Percentiles rank a stretch among this genome's conserved stretches.
phyloP scores from a whole-genome alignment of 2,113 vertebrate species.

The Muscicapa adusta region DNA sequence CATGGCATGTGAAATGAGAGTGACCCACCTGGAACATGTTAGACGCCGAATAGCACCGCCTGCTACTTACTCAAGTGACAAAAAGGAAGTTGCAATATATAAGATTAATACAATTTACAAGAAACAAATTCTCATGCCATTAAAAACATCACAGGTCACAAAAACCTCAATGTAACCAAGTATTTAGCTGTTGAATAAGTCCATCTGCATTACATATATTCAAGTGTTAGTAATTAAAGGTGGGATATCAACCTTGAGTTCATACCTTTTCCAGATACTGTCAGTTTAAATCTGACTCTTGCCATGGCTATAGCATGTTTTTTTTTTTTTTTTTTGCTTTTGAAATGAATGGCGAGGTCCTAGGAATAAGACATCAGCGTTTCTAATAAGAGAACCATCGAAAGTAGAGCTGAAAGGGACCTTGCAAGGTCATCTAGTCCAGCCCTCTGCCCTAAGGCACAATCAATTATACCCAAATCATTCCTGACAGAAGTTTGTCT shows the following conservation, averaged over 20 bases:
- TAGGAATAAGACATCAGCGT: background rate
- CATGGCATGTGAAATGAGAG: background rate
- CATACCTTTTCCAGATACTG: background rate
- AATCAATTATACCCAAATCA: slow-evolving; percentile 56
- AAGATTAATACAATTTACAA: background rate
- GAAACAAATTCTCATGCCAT: background rate
- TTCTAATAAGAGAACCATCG: background rate
- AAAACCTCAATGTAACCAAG: background rate
- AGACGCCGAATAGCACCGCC: background rate
- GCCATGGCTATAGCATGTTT: background rate
- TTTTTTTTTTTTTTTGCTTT: background rate
- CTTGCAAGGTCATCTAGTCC: slow-evolving; percentile 11
- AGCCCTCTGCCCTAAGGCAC: slow-evolving; percentile 48
- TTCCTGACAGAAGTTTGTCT: slow-evolving; percentile 41
- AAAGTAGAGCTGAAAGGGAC: slow-evolving; percentile 19
- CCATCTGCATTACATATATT: background rate
- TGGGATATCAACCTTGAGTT: background rate
- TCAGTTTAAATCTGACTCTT: slow-evolving; percentile 7
- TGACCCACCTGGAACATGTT: background rate
- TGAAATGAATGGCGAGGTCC: background rate
- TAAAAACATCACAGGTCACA: background rate
- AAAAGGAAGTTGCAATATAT: background rate
- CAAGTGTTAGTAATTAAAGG: background rate
- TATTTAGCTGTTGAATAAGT: background rate
- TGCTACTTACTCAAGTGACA: background rate